Conservation (phyloP, 2,113 vertebrate species). For the Neomonachus schauinslandi region DNA sequence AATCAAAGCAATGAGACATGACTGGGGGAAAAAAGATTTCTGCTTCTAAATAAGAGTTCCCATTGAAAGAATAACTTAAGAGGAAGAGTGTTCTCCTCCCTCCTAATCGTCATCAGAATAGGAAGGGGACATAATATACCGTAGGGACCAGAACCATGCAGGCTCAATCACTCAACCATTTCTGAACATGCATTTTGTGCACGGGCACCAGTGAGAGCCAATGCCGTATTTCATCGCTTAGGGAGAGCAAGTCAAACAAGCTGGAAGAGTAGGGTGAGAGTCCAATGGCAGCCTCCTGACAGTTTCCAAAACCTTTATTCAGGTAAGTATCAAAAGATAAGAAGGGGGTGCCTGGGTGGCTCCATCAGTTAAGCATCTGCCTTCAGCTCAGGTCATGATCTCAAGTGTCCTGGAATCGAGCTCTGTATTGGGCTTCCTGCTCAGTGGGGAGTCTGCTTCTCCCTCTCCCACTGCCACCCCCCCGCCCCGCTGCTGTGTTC, state of each 20-base stretch:
- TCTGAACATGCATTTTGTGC: not conserved
- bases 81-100: not conserved
- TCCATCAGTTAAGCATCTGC: no score
- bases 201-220: not conserved
- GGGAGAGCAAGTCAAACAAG: not conserved
- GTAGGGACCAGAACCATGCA: not conserved
- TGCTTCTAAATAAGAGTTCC: not conserved
- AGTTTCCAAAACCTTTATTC: not conserved
- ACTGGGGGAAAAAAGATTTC: not conserved
- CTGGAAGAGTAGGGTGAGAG: no score
- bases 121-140: not conserved
- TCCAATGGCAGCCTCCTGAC: fast-evolving
- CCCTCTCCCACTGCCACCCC: not conserved
- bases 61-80: not conserved
- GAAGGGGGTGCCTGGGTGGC: no score
- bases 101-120: not conserved
- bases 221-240: not conserved
- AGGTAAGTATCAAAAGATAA: no score
- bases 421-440: no score
- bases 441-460: not conserved
- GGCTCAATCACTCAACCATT: not conserved
- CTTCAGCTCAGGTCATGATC: no score
- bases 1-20: not conserved
- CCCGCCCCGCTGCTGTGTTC: not conserved
- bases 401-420: no score